Percentiles rank a stretch among this genome's conserved stretches.
Evolutionary conservation across 1,140 invertebrate genomes (phyloP).

Genomic region (Bombus confusus): DNA sequence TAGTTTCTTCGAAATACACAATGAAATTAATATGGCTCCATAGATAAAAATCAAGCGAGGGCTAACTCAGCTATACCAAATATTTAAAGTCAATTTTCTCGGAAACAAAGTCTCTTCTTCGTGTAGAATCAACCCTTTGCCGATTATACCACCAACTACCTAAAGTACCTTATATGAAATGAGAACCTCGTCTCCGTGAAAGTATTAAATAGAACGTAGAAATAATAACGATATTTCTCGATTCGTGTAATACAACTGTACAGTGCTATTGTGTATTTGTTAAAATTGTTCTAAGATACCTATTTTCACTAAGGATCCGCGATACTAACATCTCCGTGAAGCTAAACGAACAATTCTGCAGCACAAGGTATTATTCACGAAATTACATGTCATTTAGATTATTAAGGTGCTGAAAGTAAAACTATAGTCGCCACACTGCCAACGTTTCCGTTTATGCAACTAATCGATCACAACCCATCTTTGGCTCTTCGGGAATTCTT

Average conservation of each 20-base stretch:
- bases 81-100: background rate
- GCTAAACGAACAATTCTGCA: background rate
- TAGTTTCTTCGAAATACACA: background rate
- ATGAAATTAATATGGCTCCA: background rate
- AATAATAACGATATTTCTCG: background rate
- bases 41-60: background rate
- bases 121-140: background rate
- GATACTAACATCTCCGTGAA: background rate
- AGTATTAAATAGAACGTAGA: conserved; percentile 5
- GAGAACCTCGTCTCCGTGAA: background rate
- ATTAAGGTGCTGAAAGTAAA: background rate
- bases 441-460: background rate
- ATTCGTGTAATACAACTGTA: conserved; percentile 14
- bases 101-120: background rate
- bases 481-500: conserved; percentile 7
- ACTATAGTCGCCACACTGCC: background rate
- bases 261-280: background rate
- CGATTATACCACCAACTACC: background rate
- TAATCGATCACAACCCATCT: conserved; percentile 17
- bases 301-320: background rate
- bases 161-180: background rate
- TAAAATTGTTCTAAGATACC: background rate
- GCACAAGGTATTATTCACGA: background rate
- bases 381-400: too few relatives aligned
- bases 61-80: background rate